Conservation (phyloP, 2,888 invertebrate genomes). For the Boloria selene region DNA sequence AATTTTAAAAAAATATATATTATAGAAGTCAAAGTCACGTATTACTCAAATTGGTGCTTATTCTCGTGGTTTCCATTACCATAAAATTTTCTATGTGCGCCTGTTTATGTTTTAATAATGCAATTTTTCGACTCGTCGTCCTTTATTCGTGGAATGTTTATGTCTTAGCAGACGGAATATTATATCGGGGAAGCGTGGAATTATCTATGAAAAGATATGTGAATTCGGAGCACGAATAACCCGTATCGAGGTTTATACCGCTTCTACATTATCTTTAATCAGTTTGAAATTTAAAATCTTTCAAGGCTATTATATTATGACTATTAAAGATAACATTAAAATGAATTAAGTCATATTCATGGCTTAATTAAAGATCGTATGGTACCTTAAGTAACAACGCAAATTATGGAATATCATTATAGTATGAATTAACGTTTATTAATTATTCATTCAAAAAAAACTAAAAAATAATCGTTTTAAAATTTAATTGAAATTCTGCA, state of each 20-base stretch:
- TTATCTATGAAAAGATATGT: constrained; percentile 38
- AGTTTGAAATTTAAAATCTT: neutral
- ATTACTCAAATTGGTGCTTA: constrained; percentile 29
- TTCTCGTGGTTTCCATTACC: constrained; percentile 29
- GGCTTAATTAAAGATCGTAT: no score
- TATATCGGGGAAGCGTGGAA: constrained; percentile 36
- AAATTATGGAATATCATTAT: no score
- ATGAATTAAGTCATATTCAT: no score
- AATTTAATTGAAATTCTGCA: neutral
- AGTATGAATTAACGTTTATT: no score
- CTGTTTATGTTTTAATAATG: constrained; percentile 28
- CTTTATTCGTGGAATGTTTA: constrained; percentile 33
- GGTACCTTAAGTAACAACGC: no score
- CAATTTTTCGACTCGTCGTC: constrained; percentile 29
- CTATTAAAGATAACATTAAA: no score
- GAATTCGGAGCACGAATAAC: constrained; percentile 33
- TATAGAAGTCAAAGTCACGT: constrained; percentile 24
- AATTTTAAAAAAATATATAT: no score
- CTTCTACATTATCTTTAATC: neutral
- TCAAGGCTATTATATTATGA: no score
- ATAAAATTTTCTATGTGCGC: constrained; percentile 36
- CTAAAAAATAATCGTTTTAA: no score
- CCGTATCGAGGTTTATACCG: constrained; percentile 18
- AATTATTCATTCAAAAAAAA: no score
- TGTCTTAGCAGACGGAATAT: constrained; percentile 35